Percentiles rank a stretch among this genome's conserved stretches.
Conservation (phyloP, 2,888 invertebrate species). For the Lapara coniferarum region DNA sequence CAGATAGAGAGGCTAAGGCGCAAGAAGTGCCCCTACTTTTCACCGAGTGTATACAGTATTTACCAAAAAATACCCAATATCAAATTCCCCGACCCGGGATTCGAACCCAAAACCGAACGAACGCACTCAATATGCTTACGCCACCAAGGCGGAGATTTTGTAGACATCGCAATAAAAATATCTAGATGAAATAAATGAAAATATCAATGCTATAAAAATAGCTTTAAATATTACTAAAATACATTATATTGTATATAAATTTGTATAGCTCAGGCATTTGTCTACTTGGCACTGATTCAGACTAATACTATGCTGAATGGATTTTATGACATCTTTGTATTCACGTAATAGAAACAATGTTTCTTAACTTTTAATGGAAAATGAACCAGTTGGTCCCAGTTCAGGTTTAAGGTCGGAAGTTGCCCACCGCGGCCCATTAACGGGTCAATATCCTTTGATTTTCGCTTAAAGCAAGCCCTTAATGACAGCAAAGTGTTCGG, state of each 20-base stretch:
- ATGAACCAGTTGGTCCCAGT: conserved; percentile 1
- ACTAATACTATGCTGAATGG: conserved; percentile 19
- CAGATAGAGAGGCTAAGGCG: too few species aligned
- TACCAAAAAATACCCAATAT: too few species aligned
- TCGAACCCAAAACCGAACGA: too few species aligned
- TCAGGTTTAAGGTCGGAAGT: conserved; percentile 25
- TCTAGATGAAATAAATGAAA: background rate
- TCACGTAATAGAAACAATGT: background rate
- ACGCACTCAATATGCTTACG: too few species aligned
- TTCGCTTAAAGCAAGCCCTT: conserved; percentile 29
- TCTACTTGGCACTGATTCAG: conserved; percentile 24
- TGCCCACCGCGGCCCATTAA: conserved; percentile 32
- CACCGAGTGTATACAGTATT: too few species aligned
- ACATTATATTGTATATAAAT: too few species aligned
- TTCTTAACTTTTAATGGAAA: background rate
- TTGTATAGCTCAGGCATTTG: background rate
- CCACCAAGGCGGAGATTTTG: too few species aligned
- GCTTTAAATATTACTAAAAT: background rate
- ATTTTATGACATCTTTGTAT: conserved; percentile 3
- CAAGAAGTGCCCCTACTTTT: too few species aligned
- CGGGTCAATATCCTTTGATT: conserved; percentile 38
- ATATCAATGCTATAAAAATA: background rate
- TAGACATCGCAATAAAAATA: background rate
- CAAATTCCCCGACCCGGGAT: too few species aligned
- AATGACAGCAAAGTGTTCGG: conserved; percentile 35